Conservation (phyloP, 1,140 invertebrate species). For the Drosophila burlai region DNA sequence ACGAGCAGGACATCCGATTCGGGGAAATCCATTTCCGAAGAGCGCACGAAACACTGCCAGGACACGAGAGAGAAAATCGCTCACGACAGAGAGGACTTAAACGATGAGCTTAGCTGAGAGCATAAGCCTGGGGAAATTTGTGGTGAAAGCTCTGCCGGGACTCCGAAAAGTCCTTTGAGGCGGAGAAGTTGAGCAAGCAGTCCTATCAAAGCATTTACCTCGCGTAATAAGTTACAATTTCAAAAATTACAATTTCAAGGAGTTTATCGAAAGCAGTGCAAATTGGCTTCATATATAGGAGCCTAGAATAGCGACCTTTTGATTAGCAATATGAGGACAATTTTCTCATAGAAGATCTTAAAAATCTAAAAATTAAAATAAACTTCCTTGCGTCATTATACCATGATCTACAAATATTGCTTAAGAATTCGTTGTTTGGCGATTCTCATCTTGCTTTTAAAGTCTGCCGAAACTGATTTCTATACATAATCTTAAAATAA, state of each 20-base stretch:
- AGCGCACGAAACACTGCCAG: not conserved
- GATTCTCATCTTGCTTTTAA: not conserved
- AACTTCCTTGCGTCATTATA: not conserved
- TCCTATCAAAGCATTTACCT: not conserved
- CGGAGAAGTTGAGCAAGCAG: not conserved
- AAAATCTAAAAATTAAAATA: not conserved
- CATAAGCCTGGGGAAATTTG: constrained; percentile 16
- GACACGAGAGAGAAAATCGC: constrained; percentile 8
- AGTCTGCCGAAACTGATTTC: not conserved
- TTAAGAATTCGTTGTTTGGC: not conserved
- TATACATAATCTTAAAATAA: not conserved
- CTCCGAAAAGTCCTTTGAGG: constrained; percentile 32
- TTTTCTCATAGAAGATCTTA: not conserved
- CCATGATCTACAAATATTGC: not conserved
- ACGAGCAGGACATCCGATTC: constrained; percentile 7
- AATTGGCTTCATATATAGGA: not conserved
- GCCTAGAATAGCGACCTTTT: not conserved
- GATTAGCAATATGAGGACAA: not conserved
- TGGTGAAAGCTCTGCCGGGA: constrained; percentile 30
- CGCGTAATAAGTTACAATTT: not conserved
- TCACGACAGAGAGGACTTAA: not conserved
- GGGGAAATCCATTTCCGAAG: constrained; percentile 5
- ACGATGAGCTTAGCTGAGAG: constrained; percentile 28
- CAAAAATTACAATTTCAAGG: not conserved
- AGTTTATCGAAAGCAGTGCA: not conserved